Conservation (phyloP, 2,888 invertebrate species). For the Lysandra coridon region DNA sequence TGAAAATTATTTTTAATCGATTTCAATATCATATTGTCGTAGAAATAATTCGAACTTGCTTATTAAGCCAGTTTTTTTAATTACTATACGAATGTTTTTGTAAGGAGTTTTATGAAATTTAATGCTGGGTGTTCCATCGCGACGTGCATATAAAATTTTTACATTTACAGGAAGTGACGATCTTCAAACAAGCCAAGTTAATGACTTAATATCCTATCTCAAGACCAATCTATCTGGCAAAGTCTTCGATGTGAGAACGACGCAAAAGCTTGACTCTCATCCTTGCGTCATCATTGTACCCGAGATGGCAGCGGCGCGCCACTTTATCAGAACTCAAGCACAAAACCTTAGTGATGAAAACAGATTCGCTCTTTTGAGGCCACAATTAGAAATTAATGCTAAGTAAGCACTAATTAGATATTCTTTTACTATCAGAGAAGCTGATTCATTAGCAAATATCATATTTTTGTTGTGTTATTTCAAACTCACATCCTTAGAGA, state of each 20-base stretch:
- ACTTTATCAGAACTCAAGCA: slow-evolving; percentile 95
- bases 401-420: slow-evolving; percentile 78
- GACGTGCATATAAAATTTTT: too few species aligned
- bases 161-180: slow-evolving; percentile 78
- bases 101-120: too few species aligned
- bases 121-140: too few species aligned
- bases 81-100: too few species aligned
- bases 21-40: not conserved
- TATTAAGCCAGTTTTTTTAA: too few species aligned
- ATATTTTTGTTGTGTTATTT: too few species aligned
- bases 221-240: slow-evolving; percentile 88
- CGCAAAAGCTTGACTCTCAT: slow-evolving; percentile 91
- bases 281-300: slow-evolving; percentile 97
- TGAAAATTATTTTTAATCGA: not conserved
- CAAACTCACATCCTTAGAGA: too few species aligned
- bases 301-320: slow-evolving; percentile 98
- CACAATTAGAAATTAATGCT: slow-evolving; percentile 96
- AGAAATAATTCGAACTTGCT: not conserved
- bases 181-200: slow-evolving; percentile 87
- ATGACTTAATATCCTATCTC: slow-evolving; percentile 89
- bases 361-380: slow-evolving; percentile 91
- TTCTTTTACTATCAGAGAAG: too few species aligned
- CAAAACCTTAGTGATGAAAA: slow-evolving; percentile 90
- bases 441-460: too few species aligned
- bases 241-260: slow-evolving; percentile 91